Evolutionary conservation across 1,140 invertebrate genomes (phyloP).

Genomic region (Hormaphis cornu): DNA sequence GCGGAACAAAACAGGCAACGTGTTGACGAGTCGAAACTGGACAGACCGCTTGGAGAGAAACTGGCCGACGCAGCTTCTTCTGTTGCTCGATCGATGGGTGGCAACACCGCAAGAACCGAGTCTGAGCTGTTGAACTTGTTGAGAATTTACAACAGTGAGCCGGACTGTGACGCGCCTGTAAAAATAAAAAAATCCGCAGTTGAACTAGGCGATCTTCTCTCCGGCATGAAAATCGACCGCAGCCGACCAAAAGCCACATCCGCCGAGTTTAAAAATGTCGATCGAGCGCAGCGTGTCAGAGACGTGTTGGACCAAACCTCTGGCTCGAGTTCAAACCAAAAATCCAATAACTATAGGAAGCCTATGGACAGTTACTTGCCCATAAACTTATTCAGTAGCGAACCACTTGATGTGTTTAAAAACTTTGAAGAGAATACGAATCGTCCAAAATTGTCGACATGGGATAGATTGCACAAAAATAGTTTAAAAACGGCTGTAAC

Average conservation of each 20-base stretch:
- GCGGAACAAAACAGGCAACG: background rate
- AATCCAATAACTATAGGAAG: conserved; percentile 14
- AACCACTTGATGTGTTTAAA: conserved; percentile 31
- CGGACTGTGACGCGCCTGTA: background rate
- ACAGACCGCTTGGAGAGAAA: conserved; percentile 35
- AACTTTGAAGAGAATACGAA: conserved; percentile 34
- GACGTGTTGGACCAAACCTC: background rate
- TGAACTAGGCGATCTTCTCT: conserved; percentile 3
- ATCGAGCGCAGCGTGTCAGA: background rate
- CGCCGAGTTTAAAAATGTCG: background rate
- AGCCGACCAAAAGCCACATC: background rate
- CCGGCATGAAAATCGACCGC: conserved; percentile 26
- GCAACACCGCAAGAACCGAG: conserved; percentile 58
- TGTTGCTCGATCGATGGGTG: conserved; percentile 55
- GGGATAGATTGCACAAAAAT: conserved; percentile 55
- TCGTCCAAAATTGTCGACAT: conserved; percentile 51
- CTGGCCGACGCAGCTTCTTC: conserved; percentile 54
- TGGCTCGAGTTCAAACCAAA: background rate
- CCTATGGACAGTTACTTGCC: conserved; percentile 14
- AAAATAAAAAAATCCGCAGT: conserved; percentile 24
- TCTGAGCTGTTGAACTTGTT: conserved; percentile 55
- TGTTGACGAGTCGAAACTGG: background rate
- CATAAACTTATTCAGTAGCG: conserved; percentile 20
- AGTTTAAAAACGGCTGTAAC: conserved; percentile 55
- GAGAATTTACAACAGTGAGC: conserved; percentile 19